Evolutionary conservation across 2,888 invertebrate genomes (phyloP).

Genomic region (Caradrina clavipalpis): DNA sequence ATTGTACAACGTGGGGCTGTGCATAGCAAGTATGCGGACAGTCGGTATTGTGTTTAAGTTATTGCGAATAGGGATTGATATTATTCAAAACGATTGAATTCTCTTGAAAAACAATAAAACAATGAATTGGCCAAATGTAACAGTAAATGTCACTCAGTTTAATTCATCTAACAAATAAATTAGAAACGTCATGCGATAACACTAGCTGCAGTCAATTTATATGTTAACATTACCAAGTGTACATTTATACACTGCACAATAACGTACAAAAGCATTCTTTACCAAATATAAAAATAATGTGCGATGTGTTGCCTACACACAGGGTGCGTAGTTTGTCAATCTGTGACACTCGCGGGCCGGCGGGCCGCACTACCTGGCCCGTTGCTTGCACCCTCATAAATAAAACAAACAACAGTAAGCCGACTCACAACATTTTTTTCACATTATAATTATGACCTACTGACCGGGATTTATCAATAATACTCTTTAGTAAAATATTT

Average conservation of each 20-base stretch:
- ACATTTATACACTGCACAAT: constrained; percentile 17
- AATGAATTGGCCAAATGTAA: constrained; percentile 53
- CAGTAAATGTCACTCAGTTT: constrained; percentile 57
- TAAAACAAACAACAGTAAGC: constrained; percentile 68
- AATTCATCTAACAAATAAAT: constrained; percentile 49
- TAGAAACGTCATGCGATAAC: constrained; percentile 38
- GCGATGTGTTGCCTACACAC: constrained; percentile 46
- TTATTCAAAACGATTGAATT: constrained; percentile 49
- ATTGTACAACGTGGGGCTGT: constrained; percentile 16
- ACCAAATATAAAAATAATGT: constrained; percentile 38
- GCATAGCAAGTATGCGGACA: constrained; percentile 18
- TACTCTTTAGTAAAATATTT: constrained; percentile 86
- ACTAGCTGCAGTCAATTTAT: constrained; percentile 31
- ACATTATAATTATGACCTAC: constrained; percentile 72
- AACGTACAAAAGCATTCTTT: constrained; percentile 46
- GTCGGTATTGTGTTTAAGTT: constrained; percentile 24
- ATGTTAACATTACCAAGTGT: constrained; percentile 36
- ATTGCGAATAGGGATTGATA: constrained; percentile 30
- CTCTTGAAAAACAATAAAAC: constrained; percentile 53
- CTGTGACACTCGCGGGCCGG: neutral
- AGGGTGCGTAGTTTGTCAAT: constrained; percentile 58
- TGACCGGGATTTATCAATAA: constrained; percentile 83
- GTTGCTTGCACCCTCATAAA: constrained; percentile 65
- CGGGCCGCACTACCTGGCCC: constrained; percentile 56
- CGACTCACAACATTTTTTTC: constrained; percentile 63